A percentile compares a stretch with the other conserved stretches of the same genome.
These are phyloP conservation scores for Illadopsis cleaveri DNA, from an alignment of 2,113 vertebrate species.

Conservation along the genomic window DNA sequence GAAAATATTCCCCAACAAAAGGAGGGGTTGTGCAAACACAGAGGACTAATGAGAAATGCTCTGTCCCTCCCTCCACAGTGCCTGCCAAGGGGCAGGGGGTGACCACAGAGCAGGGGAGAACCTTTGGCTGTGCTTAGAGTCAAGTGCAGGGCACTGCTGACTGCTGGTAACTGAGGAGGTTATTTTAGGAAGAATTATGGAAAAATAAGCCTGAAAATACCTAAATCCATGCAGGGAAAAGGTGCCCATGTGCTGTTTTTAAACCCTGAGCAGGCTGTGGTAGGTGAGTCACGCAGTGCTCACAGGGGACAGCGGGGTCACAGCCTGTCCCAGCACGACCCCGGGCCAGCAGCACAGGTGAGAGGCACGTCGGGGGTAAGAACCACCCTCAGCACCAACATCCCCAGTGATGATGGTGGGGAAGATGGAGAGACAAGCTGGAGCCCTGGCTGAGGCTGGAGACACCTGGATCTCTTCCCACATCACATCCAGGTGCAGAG, in stretches of 20 bases:
- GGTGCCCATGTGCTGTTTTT: slow-evolving; percentile 68
- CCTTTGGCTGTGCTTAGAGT: slow-evolving; percentile 24
- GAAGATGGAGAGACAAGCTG: neutral
- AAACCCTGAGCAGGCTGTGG: slow-evolving; percentile 64
- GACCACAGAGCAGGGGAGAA: slow-evolving; percentile 70
- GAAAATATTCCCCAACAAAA: slow-evolving; percentile 68
- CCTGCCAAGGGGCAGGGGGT: slow-evolving; percentile 58
- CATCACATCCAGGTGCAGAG: neutral
- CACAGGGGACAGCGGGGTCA: slow-evolving; percentile 54
- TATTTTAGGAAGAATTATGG: slow-evolving; percentile 77
- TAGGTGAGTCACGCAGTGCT: slow-evolving; percentile 69
- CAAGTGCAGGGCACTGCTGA: slow-evolving; percentile 67
- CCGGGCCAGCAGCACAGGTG: neutral
- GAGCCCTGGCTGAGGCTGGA: neutral
- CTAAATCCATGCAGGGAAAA: slow-evolving; percentile 41
- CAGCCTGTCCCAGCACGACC: slow-evolving; percentile 48
- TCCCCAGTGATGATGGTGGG: neutral
- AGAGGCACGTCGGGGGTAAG: neutral
- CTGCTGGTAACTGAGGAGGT: slow-evolving; percentile 71
- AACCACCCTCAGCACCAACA: neutral
- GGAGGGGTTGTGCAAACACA: slow-evolving; percentile 61
- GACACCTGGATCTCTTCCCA: neutral
- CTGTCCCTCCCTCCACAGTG: slow-evolving; percentile 19
- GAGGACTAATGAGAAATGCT: slow-evolving; percentile 43
- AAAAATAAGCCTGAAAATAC: slow-evolving; percentile 71